These are phyloP conservation scores for Crotalus horridus DNA, from an alignment of 2,113 vertebrate genomes.

Conservation along the genomic window DNA sequence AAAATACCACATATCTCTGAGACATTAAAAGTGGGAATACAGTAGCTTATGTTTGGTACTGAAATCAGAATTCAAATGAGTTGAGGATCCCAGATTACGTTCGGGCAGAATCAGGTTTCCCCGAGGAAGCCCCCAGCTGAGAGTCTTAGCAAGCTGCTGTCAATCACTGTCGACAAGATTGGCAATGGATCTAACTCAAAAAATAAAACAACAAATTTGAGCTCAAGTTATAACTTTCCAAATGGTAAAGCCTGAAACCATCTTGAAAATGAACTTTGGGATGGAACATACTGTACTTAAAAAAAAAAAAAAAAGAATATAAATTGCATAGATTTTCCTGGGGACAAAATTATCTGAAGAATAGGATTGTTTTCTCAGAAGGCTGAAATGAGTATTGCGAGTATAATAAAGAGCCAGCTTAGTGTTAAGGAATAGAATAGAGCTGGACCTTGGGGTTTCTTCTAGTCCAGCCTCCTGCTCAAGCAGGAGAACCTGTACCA, in stretches of 20 bases:
- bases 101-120: neutral
- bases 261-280: neutral
- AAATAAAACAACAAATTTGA: neutral
- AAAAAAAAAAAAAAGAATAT: neutral
- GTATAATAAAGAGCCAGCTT: neutral
- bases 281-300: neutral
- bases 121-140: neutral
- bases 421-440: neutral
- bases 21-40: constrained; percentile 17
- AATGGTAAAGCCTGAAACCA: neutral
- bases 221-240: neutral
- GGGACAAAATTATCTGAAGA: neutral
- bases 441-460: too few species aligned
- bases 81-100: neutral
- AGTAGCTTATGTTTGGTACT: constrained; percentile 37
- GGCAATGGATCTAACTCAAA: neutral
- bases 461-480: too few species aligned
- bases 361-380: neutral
- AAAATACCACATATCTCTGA: constrained; percentile 64
- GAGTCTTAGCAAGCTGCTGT: neutral
- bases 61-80: constrained; percentile 43
- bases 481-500: too few species aligned
- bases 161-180: neutral
- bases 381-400: neutral
- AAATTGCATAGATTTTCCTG: neutral